Percentiles rank a stretch among this genome's conserved stretches.
Conservation (phyloP, 2,113 vertebrate genomes). For the Rhegmatorhina hoffmannsi region DNA sequence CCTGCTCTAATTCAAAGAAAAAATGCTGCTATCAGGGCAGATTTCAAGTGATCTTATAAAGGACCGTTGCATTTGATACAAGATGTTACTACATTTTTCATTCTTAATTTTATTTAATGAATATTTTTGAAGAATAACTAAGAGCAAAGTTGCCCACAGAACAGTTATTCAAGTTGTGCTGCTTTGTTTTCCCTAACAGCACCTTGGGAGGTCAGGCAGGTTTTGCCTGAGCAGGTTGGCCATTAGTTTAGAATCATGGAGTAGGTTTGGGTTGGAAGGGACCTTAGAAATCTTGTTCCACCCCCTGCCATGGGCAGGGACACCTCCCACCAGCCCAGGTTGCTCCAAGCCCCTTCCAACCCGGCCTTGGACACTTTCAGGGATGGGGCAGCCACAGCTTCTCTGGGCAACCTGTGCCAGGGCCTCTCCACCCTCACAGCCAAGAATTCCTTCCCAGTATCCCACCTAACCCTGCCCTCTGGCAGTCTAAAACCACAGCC, state of each 20-base stretch:
- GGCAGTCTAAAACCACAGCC: not conserved
- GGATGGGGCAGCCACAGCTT: not conserved
- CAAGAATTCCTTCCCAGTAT: accelerated
- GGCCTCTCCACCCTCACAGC: accelerated
- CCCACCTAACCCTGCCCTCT: not conserved
- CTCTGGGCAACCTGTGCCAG: not conserved
- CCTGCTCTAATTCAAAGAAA: not conserved
- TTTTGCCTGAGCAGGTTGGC: not conserved
- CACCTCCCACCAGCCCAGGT: not conserved
- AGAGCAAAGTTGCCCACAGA: not conserved
- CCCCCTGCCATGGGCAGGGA: not conserved
- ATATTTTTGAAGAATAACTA: not conserved
- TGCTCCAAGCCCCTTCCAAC: not conserved
- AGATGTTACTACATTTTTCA: not conserved
- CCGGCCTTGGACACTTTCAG: not conserved
- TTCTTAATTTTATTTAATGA: slow-evolving; percentile 34
- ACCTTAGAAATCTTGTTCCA: not conserved
- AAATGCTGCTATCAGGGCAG: not conserved
- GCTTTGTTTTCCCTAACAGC: not conserved
- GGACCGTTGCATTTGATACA: not conserved
- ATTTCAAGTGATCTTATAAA: slow-evolving; percentile 6
- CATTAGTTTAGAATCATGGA: not conserved
- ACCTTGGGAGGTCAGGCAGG: not conserved
- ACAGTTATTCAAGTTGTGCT: not conserved
- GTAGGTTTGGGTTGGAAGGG: not conserved